A percentile compares a stretch with the other conserved stretches of the same genome.
Evolutionary conservation across 2,797 vertebrate genomes (phyloP).

Genomic region (Nasua narica): DNA sequence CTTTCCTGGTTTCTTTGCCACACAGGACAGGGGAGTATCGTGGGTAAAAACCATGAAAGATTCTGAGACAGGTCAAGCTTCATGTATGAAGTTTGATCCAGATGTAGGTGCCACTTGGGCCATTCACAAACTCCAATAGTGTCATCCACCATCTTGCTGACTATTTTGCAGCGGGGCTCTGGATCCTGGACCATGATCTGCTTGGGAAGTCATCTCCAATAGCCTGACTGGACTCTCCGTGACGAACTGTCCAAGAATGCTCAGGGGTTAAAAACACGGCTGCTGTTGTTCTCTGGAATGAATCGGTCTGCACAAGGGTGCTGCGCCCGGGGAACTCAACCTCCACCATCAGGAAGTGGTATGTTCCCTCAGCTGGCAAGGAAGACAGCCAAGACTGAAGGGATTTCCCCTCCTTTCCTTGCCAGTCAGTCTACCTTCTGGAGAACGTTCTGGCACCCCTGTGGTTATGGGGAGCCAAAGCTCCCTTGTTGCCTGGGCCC

Average conservation of each 20-base stretch:
- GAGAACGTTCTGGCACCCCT: not conserved
- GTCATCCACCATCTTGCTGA: not conserved
- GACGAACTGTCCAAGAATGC: slow-evolving; percentile 14
- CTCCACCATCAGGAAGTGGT: not conserved
- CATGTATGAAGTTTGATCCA: not conserved
- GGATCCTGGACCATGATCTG: not conserved
- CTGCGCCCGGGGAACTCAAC: not conserved
- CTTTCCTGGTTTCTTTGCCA: not conserved
- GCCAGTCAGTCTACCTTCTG: not conserved
- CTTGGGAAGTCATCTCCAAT: not conserved
- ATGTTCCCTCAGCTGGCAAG: not conserved
- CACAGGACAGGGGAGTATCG: not conserved
- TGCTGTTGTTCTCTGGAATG: not conserved
- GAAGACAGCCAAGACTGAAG: not conserved
- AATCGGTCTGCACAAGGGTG: not conserved
- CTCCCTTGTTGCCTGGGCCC: not conserved
- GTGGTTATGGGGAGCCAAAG: not conserved
- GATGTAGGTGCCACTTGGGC: not conserved
- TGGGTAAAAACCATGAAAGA: not conserved
- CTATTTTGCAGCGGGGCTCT: not conserved
- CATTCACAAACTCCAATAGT: not conserved
- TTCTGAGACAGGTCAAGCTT: not conserved
- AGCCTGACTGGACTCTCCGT: not conserved
- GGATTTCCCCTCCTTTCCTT: not conserved
- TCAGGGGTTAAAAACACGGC: not conserved